These are phyloP conservation scores for Samia ricini DNA, from an alignment of 1,140 invertebrate species.

Conservation along the genomic window DNA sequence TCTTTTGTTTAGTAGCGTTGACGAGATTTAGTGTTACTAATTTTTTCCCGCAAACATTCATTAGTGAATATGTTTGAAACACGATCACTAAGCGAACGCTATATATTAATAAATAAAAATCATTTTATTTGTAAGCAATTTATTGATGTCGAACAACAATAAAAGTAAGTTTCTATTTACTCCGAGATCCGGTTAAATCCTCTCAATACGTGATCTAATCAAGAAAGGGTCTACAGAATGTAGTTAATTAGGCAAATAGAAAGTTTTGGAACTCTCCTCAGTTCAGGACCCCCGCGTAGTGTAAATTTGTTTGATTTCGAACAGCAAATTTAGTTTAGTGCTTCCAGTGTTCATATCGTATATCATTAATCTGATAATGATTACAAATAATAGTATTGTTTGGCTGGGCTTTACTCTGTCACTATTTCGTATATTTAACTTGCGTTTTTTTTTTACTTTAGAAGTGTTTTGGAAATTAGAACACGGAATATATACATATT, in stretches of 20 bases:
- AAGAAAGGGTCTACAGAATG: constrained; percentile 53
- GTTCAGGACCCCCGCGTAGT: constrained; percentile 16
- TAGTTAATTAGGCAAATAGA: constrained; percentile 67
- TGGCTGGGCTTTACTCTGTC: too few relatives aligned
- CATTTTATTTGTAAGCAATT: constrained; percentile 30
- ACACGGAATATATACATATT: too few relatives aligned
- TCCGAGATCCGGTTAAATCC: constrained; percentile 45
- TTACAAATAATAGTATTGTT: too few relatives aligned
- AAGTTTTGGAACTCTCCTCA: constrained; percentile 45
- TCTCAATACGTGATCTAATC: constrained; percentile 62
- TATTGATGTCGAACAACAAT: constrained; percentile 46
- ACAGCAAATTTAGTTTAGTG: constrained; percentile 38
- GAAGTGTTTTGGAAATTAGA: too few relatives aligned
- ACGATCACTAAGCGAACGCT: too few relatives aligned
- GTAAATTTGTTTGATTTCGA: constrained; percentile 44
- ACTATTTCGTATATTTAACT: too few relatives aligned
- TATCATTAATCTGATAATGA: constrained; percentile 3
- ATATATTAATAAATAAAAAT: too few relatives aligned
- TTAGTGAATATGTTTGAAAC: too few relatives aligned
- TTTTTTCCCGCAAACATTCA: too few relatives aligned
- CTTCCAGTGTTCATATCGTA: not conserved
- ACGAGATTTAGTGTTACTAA: too few relatives aligned
- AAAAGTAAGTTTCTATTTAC: constrained; percentile 54
- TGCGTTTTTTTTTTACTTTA: too few relatives aligned
- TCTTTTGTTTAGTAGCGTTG: too few relatives aligned